Percentiles rank a stretch among this genome's conserved stretches.
These are phyloP conservation scores for Pempheris klunzingeri DNA, from an alignment of 2,797 vertebrate species.

Conservation along the genomic window DNA sequence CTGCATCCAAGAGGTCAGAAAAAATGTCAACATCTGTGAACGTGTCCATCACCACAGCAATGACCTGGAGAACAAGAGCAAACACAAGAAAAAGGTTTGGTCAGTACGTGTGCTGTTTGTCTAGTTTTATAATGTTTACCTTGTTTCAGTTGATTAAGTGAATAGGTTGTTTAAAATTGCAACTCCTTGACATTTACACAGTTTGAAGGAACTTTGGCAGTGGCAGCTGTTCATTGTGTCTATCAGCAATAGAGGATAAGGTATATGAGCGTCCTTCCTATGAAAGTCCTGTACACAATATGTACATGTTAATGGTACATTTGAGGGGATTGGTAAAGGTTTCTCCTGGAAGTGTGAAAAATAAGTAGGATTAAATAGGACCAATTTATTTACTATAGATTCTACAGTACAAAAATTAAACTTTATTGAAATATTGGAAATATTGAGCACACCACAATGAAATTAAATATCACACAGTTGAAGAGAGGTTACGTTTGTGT, in stretches of 20 bases:
- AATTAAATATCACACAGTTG: not conserved
- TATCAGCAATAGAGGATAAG: constrained; percentile 12
- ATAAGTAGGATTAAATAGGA: not conserved
- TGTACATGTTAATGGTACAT: not conserved
- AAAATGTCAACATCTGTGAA: constrained; percentile 98
- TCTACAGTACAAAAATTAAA: not conserved
- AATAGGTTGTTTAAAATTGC: not conserved
- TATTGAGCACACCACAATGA: not conserved
- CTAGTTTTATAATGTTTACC: not conserved
- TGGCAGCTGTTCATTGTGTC: not conserved
- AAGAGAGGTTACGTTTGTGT: not conserved
- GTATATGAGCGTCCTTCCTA: not conserved
- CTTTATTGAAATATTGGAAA: not conserved
- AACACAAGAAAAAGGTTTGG: constrained; percentile 8
- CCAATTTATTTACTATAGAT: not conserved
- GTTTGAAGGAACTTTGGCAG: not conserved
- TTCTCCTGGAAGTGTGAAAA: not conserved
- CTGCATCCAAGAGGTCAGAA: constrained; percentile 91
- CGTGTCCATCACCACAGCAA: constrained; percentile 96
- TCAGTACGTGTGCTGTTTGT: too few species aligned
- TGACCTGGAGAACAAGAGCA: constrained; percentile 85
- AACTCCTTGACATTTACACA: not conserved
- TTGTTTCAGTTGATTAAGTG: not conserved
- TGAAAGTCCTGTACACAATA: not conserved
- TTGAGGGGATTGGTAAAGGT: not conserved